Evolutionary conservation across 2,797 vertebrate genomes (phyloP).

Genomic region (Arrhamphus sclerolepis): DNA sequence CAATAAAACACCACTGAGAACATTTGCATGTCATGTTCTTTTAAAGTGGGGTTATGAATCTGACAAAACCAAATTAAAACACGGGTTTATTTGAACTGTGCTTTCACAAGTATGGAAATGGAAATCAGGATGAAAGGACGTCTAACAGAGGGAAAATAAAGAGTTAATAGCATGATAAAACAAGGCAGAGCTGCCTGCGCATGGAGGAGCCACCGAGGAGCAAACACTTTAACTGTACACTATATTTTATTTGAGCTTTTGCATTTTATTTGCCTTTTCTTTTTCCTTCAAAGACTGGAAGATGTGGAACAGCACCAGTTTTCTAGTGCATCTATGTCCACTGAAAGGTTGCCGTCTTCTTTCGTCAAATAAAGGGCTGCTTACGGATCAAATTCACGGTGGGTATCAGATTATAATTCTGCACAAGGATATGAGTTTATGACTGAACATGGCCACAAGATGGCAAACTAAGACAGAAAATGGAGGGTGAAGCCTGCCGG

Average conservation of each 20-base stretch:
- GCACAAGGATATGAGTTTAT: slow-evolving; percentile 1
- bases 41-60: slow-evolving; percentile 83
- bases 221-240: slow-evolving; percentile 23
- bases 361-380: too few relatives aligned
- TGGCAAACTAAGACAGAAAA: slow-evolving; percentile 70
- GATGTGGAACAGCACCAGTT: too few relatives aligned
- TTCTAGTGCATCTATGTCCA: background rate
- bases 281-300: too few relatives aligned
- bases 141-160: slow-evolving; percentile 66
- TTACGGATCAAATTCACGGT: background rate
- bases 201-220: slow-evolving; percentile 52
- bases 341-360: background rate
- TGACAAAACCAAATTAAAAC: slow-evolving; percentile 86
- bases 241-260: slow-evolving; percentile 23
- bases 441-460: slow-evolving; percentile 65
- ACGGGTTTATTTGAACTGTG: slow-evolving; percentile 76
- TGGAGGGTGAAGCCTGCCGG: background rate
- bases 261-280: slow-evolving; percentile 26
- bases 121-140: slow-evolving; percentile 77
- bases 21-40: slow-evolving; percentile 84
- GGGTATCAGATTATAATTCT: background rate
- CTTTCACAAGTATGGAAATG: slow-evolving; percentile 66
- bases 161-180: slow-evolving; percentile 85
- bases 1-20: slow-evolving; percentile 80
- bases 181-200: slow-evolving; percentile 77